Conservation (phyloP, 2,888 invertebrate species). For the Drosophila robusta region DNA sequence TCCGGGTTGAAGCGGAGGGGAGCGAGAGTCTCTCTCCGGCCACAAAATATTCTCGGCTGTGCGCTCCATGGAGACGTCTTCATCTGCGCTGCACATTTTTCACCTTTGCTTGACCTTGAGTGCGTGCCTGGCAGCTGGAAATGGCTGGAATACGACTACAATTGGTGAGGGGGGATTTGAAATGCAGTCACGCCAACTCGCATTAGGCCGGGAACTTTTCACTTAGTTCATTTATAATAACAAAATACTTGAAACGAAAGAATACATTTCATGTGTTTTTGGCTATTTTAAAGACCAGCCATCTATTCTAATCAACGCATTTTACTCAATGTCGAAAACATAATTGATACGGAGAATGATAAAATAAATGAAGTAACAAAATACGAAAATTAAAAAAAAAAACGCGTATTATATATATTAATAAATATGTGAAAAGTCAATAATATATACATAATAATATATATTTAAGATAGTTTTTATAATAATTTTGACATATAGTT, state of each 20-base stretch:
- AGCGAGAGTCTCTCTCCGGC: constrained; percentile 3
- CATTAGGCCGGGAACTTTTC: constrained; percentile 60
- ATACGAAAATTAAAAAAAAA: background rate
- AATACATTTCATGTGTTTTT: constrained; percentile 13
- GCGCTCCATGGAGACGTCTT: constrained; percentile 28
- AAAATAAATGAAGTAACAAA: background rate
- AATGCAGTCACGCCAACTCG: constrained; percentile 44
- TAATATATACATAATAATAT: no score
- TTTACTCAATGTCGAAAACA: background rate
- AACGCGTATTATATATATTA: background rate
- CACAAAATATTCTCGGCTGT: constrained; percentile 13
- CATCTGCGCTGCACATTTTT: constrained; percentile 73
- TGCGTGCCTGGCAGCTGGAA: constrained; percentile 61
- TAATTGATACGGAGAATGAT: background rate
- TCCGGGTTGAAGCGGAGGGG: constrained; percentile 35
- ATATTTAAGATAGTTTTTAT: no score
- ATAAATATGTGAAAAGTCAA: background rate
- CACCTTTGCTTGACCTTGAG: constrained; percentile 78
- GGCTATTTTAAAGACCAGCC: constrained; percentile 13
- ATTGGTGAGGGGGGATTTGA: constrained; percentile 1
- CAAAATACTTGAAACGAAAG: constrained; percentile 4
- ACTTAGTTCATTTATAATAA: constrained; percentile 59
- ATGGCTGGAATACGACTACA: constrained; percentile 6
- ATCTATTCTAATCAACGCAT: constrained; percentile 40
- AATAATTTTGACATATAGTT: no score